Conservation (phyloP, 2,888 invertebrate species). For the Acrobasis suavella region DNA sequence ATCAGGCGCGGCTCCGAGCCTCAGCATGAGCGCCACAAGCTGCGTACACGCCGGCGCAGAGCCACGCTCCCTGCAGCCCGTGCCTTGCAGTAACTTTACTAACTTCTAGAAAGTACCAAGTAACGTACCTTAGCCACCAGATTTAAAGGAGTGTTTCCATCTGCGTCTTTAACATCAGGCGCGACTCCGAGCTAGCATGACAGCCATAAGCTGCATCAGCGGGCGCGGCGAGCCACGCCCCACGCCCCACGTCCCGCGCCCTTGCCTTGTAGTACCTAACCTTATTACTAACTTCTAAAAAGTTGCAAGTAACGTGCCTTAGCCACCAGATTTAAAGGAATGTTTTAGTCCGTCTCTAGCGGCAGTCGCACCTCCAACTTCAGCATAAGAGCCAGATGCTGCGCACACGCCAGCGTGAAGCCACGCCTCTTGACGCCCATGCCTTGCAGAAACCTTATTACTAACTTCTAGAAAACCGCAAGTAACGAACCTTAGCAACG, state of each 20-base stretch:
- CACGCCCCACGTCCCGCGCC: conserved; percentile 35
- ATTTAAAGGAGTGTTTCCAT: conserved; percentile 87
- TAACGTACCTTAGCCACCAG: too few relatives aligned
- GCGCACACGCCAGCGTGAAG: conserved; percentile 33
- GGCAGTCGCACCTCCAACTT: conserved; percentile 86
- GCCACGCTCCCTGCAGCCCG: conserved; percentile 51
- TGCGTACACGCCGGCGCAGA: conserved; percentile 34
- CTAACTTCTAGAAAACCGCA: too few relatives aligned
- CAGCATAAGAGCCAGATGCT: conserved; percentile 84
- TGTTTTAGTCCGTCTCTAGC: conserved; percentile 92
- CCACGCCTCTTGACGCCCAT: conserved; percentile 1
- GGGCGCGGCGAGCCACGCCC: conserved; percentile 51
- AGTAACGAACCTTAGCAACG: conserved; percentile 84
- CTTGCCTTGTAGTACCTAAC: too few relatives aligned
- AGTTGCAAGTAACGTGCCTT: too few relatives aligned
- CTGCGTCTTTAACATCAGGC: conserved; percentile 89
- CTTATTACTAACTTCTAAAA: too few relatives aligned
- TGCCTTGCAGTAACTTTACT: too few relatives aligned
- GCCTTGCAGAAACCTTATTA: too few relatives aligned
- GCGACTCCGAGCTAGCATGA: conserved; percentile 84
- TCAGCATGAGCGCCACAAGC: conserved; percentile 84
- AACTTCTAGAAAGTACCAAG: too few relatives aligned
- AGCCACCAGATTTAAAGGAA: too few relatives aligned
- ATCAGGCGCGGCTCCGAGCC: conserved; percentile 85
- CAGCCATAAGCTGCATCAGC: conserved; percentile 71